Evolutionary conservation across 2,113 vertebrate species (phyloP).

Genomic region (Menura novaehollandiae): DNA sequence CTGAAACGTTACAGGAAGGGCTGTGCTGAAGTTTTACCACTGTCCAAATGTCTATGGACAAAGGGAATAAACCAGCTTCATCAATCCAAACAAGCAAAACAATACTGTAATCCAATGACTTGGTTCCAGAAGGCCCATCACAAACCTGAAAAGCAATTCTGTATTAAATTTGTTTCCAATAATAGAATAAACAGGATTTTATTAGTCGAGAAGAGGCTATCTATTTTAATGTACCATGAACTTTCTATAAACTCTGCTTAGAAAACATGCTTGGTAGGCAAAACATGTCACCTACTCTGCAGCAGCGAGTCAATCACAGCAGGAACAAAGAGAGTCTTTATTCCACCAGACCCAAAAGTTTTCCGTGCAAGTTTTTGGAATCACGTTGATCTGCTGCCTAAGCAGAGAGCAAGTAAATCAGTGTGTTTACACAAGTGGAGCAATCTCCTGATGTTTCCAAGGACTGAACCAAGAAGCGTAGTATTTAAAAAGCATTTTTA

Average conservation of each 20-base stretch:
- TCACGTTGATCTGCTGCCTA: background rate
- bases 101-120: background rate
- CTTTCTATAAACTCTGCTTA: slow-evolving; percentile 41
- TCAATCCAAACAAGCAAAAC: background rate
- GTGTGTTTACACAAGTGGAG: slow-evolving; percentile 43
- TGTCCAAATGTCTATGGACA: background rate
- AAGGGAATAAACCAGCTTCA: background rate
- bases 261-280: slow-evolving; percentile 58
- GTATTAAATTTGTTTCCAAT: background rate
- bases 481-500: background rate
- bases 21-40: background rate
- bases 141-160: background rate
- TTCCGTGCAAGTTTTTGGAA: slow-evolving; percentile 21
- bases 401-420: slow-evolving; percentile 11
- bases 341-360: slow-evolving; percentile 21
- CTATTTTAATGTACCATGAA: slow-evolving; percentile 49
- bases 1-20: background rate
- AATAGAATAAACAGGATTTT: slow-evolving; percentile 39
- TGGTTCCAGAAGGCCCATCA: background rate
- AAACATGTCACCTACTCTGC: slow-evolving; percentile 49
- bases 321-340: slow-evolving; percentile 46
- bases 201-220: slow-evolving; percentile 29
- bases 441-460: slow-evolving; percentile 10
- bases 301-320: slow-evolving; percentile 27
- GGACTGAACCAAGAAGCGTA: slow-evolving; percentile 22